A percentile compares a stretch with the other conserved stretches of the same genome.
Evolutionary conservation across 2,888 invertebrate genomes (phyloP).

Genomic region (Agelastica alni): DNA sequence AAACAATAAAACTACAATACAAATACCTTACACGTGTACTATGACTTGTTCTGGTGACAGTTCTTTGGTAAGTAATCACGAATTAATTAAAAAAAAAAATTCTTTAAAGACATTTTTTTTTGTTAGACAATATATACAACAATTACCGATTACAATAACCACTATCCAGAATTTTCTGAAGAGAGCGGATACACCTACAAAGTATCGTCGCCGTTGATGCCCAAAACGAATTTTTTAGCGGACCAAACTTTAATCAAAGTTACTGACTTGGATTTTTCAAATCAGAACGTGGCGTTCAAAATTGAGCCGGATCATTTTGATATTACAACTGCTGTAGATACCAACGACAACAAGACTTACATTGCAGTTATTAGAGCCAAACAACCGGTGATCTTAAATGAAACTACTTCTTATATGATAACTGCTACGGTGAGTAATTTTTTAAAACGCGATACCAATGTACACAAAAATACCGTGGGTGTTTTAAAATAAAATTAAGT

Average conservation of each 20-base stretch:
- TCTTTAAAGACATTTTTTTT: too few relatives aligned
- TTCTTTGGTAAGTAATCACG: constrained; percentile 30
- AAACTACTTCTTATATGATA: constrained; percentile 33
- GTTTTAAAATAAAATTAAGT: too few relatives aligned
- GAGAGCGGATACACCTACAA: constrained; percentile 51
- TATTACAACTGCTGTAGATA: constrained; percentile 18
- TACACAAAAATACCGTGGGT: too few relatives aligned
- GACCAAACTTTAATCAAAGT: constrained; percentile 55
- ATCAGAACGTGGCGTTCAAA: constrained; percentile 43
- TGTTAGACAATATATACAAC: too few relatives aligned
- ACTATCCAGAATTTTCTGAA: constrained; percentile 56
- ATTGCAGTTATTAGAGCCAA: constrained; percentile 36
- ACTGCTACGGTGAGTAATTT: constrained; percentile 45
- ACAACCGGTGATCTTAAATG: constrained; percentile 29
- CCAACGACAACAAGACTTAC: constrained; percentile 32
- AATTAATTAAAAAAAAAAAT: too few relatives aligned
- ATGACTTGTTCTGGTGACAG: constrained; percentile 17
- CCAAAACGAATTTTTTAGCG: constrained; percentile 56
- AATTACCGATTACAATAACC: constrained; percentile 61
- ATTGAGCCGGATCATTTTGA: constrained; percentile 40
- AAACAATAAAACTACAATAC: not conserved
- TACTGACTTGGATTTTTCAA: constrained; percentile 62
- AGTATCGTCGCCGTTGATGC: constrained; percentile 58
- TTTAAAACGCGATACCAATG: too few relatives aligned
- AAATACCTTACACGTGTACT: constrained; percentile 6